Evolutionary conservation across 2,113 vertebrate species (phyloP).

Genomic region (Nothobranchius furzeri): DNA sequence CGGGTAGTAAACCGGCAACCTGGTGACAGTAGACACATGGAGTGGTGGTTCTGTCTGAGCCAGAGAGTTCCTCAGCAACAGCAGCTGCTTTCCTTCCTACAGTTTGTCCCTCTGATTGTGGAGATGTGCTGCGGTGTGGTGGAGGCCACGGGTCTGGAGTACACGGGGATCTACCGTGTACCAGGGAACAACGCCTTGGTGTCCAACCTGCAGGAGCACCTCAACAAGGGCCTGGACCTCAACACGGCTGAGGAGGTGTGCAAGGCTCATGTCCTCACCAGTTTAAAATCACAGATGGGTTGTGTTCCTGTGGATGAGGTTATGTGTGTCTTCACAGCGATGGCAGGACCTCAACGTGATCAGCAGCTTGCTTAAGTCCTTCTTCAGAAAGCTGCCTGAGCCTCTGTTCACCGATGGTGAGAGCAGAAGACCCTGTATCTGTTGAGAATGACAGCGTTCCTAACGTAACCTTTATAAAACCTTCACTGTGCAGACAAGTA

Average conservation of each 20-base stretch:
- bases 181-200: slow-evolving; percentile 97
- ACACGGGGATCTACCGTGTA: slow-evolving; percentile 94
- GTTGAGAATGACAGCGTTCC: no score
- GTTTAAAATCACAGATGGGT: background rate
- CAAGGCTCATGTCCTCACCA: background rate
- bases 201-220: slow-evolving; percentile 93
- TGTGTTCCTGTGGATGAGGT: no score
- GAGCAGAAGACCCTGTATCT: slow-evolving; percentile 16
- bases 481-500: slow-evolving; percentile 85
- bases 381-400: slow-evolving; percentile 94
- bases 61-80: no score
- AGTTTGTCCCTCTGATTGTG: slow-evolving; percentile 93
- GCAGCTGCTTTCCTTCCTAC: background rate
- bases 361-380: slow-evolving; percentile 95
- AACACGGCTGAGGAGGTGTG: slow-evolving; percentile 91
- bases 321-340: slow-evolving; percentile 76
- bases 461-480: no score
- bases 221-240: slow-evolving; percentile 93
- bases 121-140: slow-evolving; percentile 92
- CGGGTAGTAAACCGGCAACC: no score
- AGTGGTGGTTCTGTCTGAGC: no score
- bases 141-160: slow-evolving; percentile 91
- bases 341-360: slow-evolving; percentile 98
- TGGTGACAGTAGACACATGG: no score
- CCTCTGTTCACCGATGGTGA: slow-evolving; percentile 95